These are phyloP conservation scores for Ennomos fuscantarius DNA, from an alignment of 2,888 invertebrate genomes.

Conservation along the genomic window DNA sequence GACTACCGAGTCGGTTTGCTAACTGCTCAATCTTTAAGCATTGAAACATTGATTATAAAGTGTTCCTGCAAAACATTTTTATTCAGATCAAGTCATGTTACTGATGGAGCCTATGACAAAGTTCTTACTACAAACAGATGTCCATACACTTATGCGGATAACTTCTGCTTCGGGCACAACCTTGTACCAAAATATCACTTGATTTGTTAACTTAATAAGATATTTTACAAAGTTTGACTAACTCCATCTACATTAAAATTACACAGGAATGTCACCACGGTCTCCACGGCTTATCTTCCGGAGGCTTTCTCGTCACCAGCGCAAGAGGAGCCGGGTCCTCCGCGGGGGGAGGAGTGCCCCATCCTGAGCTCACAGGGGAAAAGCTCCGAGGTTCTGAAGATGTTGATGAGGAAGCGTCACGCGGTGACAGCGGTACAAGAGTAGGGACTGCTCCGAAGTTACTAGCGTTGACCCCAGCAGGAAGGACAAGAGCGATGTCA, in stretches of 20 bases:
- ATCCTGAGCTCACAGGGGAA: constrained; percentile 85
- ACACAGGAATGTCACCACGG: constrained; percentile 88
- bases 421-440: constrained; percentile 90
- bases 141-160: not conserved
- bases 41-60: too few relatives aligned
- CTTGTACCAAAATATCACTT: not conserved
- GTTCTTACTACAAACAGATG: too few relatives aligned
- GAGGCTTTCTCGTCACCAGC: constrained; percentile 88
- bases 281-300: constrained; percentile 92
- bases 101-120: too few relatives aligned
- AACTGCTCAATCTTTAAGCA: too few relatives aligned
- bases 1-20: too few relatives aligned
- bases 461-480: constrained; percentile 85
- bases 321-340: constrained; percentile 87
- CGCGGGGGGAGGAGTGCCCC: constrained; percentile 73
- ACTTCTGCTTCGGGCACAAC: not conserved
- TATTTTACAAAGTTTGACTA: constrained; percentile 6
- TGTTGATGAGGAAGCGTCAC: constrained; percentile 89
- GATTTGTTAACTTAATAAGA: too few relatives aligned
- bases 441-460: constrained; percentile 86
- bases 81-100: too few relatives aligned
- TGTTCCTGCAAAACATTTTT: too few relatives aligned
- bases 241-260: not conserved
- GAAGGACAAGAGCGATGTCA: constrained; percentile 92
- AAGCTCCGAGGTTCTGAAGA: constrained; percentile 86